These are phyloP conservation scores for Podocnemis expansa DNA, from an alignment of 2,113 vertebrate genomes.

Conservation along the genomic window DNA sequence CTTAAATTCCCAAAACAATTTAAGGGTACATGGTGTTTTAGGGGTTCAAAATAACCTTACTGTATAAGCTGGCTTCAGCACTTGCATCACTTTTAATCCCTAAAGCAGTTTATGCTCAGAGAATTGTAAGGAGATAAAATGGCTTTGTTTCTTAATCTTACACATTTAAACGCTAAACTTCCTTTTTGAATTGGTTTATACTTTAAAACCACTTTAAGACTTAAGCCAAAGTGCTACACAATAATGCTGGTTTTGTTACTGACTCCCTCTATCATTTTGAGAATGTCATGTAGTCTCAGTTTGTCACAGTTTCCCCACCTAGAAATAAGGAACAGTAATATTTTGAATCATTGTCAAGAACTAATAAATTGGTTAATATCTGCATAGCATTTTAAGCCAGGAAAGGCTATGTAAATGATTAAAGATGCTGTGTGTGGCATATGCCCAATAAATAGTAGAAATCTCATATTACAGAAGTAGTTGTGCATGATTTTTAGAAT, in stretches of 20 bases:
- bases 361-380: neutral
- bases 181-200: neutral
- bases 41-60: neutral
- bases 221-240: neutral
- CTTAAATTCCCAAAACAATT: conserved; percentile 3
- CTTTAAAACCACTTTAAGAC: neutral
- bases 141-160: conserved; percentile 35
- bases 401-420: neutral
- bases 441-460: neutral
- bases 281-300: neutral
- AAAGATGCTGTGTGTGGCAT: neutral
- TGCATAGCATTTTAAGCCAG: neutral
- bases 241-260: neutral
- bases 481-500: neutral
- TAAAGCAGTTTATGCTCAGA: conserved; percentile 34
- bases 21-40: conserved; percentile 22
- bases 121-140: conserved; percentile 37
- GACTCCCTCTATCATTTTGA: fast-evolving
- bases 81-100: conserved; percentile 43
- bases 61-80: neutral
- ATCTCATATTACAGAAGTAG: neutral
- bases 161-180: neutral
- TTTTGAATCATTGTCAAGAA: neutral
- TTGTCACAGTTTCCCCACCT: neutral
- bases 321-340: neutral